Conservation (phyloP, 1,140 invertebrate species). For the Pachypsylla venusta region DNA sequence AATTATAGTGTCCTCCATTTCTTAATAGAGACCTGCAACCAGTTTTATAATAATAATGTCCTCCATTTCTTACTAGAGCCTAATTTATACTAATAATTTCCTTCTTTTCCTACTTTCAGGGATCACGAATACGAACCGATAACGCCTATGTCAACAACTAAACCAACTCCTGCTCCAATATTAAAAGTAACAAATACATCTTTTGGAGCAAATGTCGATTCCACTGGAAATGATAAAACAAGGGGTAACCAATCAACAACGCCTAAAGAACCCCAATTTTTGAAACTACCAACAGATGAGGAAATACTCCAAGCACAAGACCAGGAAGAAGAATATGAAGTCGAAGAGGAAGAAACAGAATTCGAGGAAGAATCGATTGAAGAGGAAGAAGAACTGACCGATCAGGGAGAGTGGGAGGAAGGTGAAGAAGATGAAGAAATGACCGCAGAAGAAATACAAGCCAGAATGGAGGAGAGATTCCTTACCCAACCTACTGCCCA, state of each 20-base stretch:
- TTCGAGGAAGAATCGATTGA: constrained; percentile 17
- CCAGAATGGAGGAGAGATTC: constrained; percentile 37
- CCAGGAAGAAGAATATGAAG: constrained; percentile 17
- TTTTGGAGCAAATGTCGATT: background rate
- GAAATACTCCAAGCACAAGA: constrained; percentile 16
- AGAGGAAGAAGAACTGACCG: constrained; percentile 10
- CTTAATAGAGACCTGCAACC: no score
- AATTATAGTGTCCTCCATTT: no score
- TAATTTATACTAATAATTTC: background rate
- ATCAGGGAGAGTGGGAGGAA: constrained; percentile 23
- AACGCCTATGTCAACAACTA: constrained; percentile 23
- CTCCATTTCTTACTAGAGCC: background rate
- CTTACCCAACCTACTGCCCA: constrained; percentile 28
- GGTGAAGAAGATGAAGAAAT: constrained; percentile 31
- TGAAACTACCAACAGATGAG: constrained; percentile 21
- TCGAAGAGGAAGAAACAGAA: constrained; percentile 16
- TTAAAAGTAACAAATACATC: constrained; percentile 10
- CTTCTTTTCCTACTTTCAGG: constrained; percentile 34
- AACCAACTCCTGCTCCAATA: constrained; percentile 14
- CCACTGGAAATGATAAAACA: background rate
- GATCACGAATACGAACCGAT: constrained; percentile 81
- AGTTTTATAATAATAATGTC: no score
- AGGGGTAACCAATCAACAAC: constrained; percentile 11
- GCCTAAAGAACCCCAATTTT: constrained; percentile 13
- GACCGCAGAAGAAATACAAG: constrained; percentile 33